Percentiles rank a stretch among this genome's conserved stretches.
Evolutionary conservation across 2,888 invertebrate genomes (phyloP).

Genomic region (Amphipyra tragopoginis): DNA sequence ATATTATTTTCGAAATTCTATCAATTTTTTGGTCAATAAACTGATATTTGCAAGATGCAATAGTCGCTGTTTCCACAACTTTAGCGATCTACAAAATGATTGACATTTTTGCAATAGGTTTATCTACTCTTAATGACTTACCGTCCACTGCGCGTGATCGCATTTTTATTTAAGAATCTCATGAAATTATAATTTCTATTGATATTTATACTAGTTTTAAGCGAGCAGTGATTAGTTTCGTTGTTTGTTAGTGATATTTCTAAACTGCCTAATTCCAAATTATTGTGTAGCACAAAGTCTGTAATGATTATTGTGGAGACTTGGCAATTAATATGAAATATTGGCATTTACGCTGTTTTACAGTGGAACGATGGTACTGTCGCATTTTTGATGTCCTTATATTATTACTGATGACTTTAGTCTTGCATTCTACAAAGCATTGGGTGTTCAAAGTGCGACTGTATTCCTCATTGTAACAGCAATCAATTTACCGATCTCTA

Average conservation of each 20-base stretch:
- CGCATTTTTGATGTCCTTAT: slow-evolving; percentile 2
- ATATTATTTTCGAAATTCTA: slow-evolving; percentile 16
- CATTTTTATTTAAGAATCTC: slow-evolving; percentile 58
- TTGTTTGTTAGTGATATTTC: slow-evolving; percentile 34
- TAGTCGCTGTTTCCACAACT: background rate
- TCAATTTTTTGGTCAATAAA: too few relatives aligned
- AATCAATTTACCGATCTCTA: slow-evolving; percentile 39
- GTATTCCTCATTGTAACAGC: slow-evolving; percentile 1
- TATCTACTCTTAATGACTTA: slow-evolving; percentile 30
- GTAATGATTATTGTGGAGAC: slow-evolving; percentile 39
- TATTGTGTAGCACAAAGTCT: slow-evolving; percentile 26
- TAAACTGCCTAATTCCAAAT: slow-evolving; percentile 25
- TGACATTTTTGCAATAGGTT: slow-evolving; percentile 9
- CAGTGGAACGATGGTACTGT: background rate
- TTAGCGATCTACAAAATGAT: background rate
- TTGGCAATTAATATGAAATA: slow-evolving; percentile 16
- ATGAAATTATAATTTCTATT: slow-evolving; percentile 46
- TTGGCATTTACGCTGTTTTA: slow-evolving; percentile 13
- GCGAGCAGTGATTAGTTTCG: slow-evolving; percentile 53
- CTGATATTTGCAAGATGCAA: too few relatives aligned
- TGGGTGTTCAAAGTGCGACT: slow-evolving; percentile 1
- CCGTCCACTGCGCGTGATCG: slow-evolving; percentile 51
- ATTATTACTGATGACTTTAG: background rate
- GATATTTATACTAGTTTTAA: slow-evolving; percentile 61
- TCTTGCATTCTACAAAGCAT: background rate